Percentiles rank a stretch among this genome's conserved stretches.
Conservation (phyloP, 2,113 vertebrate species). For the Stercorarius parasiticus region DNA sequence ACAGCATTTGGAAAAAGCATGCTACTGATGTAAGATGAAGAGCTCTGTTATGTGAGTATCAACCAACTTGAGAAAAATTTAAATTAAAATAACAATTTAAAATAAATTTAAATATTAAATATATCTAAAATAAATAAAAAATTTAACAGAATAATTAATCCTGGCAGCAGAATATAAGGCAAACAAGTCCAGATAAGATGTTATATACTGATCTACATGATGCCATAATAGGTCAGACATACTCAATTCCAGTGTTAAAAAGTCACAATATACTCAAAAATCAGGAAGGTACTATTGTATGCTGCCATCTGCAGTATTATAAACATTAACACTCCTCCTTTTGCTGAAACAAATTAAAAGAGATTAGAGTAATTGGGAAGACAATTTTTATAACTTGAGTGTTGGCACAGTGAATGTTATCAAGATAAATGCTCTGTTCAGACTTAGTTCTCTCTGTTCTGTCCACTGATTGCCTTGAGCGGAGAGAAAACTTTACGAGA, state of each 20-base stretch:
- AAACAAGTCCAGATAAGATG: background rate
- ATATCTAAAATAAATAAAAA: too few species aligned
- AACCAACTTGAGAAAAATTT: background rate
- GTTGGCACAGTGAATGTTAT: background rate
- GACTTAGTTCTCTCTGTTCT: background rate
- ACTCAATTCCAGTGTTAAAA: background rate
- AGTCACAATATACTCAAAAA: background rate
- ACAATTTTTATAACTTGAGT: background rate
- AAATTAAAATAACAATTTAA: background rate
- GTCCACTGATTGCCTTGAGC: background rate
- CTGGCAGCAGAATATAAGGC: background rate
- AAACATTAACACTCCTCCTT: background rate
- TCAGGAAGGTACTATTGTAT: background rate
- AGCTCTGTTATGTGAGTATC: background rate
- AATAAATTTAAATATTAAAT: background rate
- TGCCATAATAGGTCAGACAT: background rate
- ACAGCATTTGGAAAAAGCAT: background rate
- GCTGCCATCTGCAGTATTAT: rapidly evolving
- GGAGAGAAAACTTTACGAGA: background rate
- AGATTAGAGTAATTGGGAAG: slow-evolving; percentile 24
- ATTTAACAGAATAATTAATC: too few species aligned
- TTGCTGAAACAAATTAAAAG: slow-evolving; percentile 1
- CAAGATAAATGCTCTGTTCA: slow-evolving; percentile 19
- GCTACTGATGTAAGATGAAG: background rate
- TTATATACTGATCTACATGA: background rate